Percentiles rank a stretch among this genome's conserved stretches.
These are phyloP conservation scores for Hozukius guyotensis DNA, from an alignment of 2,797 vertebrate species.

Conservation along the genomic window DNA sequence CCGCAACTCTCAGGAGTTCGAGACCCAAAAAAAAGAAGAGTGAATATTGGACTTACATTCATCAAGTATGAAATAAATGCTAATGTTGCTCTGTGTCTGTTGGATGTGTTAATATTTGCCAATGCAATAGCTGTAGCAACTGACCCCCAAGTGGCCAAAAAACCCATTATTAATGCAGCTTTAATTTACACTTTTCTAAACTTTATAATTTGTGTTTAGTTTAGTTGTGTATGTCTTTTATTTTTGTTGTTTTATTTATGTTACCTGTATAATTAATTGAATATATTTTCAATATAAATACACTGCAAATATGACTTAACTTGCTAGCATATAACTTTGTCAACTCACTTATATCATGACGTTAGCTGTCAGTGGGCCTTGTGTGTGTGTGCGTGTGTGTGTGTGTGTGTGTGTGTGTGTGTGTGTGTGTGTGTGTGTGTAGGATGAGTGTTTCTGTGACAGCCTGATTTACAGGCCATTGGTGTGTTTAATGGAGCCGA, in stretches of 20 bases:
- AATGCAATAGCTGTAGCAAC: too few species aligned
- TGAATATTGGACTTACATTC: too few species aligned
- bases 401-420: not conserved
- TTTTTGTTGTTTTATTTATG: not conserved
- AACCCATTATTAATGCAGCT: not conserved
- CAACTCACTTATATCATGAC: slow-evolving; percentile 1
- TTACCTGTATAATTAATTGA: not conserved
- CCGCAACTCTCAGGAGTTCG: too few species aligned
- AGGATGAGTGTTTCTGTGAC: slow-evolving; percentile 12
- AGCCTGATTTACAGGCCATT: slow-evolving; percentile 70
- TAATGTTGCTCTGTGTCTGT: too few species aligned
- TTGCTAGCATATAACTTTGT: not conserved
- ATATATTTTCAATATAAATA: not conserved
- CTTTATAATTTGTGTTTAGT: not conserved
- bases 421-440: not conserved
- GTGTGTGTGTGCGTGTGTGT: not conserved
- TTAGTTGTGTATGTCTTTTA: not conserved
- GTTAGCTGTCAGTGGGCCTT: not conserved
- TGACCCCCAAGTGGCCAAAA: not conserved
- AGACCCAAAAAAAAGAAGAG: too few species aligned
- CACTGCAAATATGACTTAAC: not conserved
- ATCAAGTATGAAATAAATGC: too few species aligned
- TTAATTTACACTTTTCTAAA: not conserved
- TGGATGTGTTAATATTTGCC: too few species aligned
- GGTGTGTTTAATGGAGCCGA: slow-evolving; percentile 78